Base-by-base conservation (phyloP, 2,888 invertebrate genomes). In the Cenopis cana region DNA sequence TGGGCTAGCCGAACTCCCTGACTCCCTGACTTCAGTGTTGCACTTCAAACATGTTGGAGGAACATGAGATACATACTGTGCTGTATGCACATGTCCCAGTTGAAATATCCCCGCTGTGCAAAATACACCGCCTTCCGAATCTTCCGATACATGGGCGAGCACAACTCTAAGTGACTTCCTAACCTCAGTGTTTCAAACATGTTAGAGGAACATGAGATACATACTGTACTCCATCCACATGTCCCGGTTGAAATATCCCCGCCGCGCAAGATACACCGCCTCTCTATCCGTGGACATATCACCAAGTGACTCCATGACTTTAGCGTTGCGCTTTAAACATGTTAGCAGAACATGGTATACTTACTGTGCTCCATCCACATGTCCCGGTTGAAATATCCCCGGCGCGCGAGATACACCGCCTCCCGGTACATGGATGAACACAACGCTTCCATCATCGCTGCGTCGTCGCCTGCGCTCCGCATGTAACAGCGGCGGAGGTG, bases 351-450 rank as follows among this genome's bases (percentile, higher is more conserved):
- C 24, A 24, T 4, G 24, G 4, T 1, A 24, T 24, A 24, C 24
- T 3, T 24, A 24, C 24, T 24, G 24, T 24, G 24, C 24, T 83
- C 81, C 70, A 82, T 74, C 62, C 80, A 82, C 5, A 81, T 46
- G 62, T 82, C 82, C 50, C 80, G 76, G 2, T 76, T 73, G 65
- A 81, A 83, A 68, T 69, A 82, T 8, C 82, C 82, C 4, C 78
- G 71, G 8, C 81, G 76, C 3, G 80, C 80, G 3, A 82, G 36
- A 68, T 83, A 83, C 1, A 83, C 81, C 0, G 78, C 71, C 68
- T 83, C 83, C 1, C 81, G 76, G 73, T 79, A 82, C 81, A 82
- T 81, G 50, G 73, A 73, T 2, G 83, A 75, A 60, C 83, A 82
- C 1, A 83, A 71, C 20, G 55, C 57, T 8, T 80, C 79, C 68